Evolutionary conservation across 2,113 vertebrate species (phyloP), one percentile per base, ranked within the genome.

Genomic region (Lethenteron reissneri): DNA sequence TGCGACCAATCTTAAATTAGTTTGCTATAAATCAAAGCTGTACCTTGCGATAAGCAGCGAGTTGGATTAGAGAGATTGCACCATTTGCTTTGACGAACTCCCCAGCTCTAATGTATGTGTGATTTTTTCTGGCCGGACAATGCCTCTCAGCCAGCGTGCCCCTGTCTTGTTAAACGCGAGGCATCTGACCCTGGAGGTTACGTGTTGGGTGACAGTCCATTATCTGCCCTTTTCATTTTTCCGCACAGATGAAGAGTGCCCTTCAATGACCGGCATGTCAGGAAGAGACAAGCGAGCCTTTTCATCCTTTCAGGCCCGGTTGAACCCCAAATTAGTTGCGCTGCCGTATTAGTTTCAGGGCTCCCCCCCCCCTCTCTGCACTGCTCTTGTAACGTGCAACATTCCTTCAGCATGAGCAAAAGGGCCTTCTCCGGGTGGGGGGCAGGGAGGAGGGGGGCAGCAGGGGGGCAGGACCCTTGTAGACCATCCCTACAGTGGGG

Each of bases 271-370:
- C 25, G 64, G 64, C 64, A 25, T 68, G 64, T 68, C 64, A 68
- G 64, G 25, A 68, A 68, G 64, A 68, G 64, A 68, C 64, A 68
- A 25, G 64, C 64, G n/a, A 25, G n/a, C 25, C 64, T 68, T 68
- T 68, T 68, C 25, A 68, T 68, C 64, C 64, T 68, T 68, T 68
- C 64, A 68, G 64, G 9, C 9, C 9, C 64, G 64, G 64, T 25
- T 68, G 64, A 68, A 68, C n/a, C 64, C 64, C 64, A 68, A 68
- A 68, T 68, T 68, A 68, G 64, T 68, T 68, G 64, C 64, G 64
- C 64, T 68, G n/a, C 11, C 64, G 64, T 68, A 17, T 68, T 68
- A n/a, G 64, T 68, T 68, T 68, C 64, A 25, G n/a, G 25, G 62
- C 62, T 2, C 62, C 62, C 64, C 11, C 64, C 64, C 64, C 64